Evolutionary conservation across 2,113 vertebrate species (phyloP).

Genomic region (Rousettus leschenaultii): DNA sequence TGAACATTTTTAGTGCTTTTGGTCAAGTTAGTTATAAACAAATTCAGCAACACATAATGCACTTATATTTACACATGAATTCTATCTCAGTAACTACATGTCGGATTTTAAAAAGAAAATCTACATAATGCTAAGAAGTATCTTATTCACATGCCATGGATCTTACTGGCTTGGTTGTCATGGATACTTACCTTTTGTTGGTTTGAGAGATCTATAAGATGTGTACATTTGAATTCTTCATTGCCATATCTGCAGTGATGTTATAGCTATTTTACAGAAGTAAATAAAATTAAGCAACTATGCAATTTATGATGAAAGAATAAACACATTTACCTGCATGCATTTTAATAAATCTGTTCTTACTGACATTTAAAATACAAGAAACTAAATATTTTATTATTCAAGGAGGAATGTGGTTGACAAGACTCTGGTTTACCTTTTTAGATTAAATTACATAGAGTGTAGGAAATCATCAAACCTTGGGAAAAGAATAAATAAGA

Average conservation of each 20-base stretch:
- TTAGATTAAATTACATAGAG: neutral
- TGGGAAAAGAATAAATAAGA: neutral
- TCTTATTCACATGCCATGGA: conserved; percentile 67
- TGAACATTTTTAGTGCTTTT: neutral
- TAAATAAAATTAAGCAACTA: conserved; percentile 80
- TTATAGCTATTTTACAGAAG: conserved; percentile 69
- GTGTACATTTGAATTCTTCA: conserved; percentile 68
- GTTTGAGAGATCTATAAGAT: conserved; percentile 67
- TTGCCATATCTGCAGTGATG: conserved; percentile 40
- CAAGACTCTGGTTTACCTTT: neutral
- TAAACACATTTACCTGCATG: conserved; percentile 55
- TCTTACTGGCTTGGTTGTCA: conserved; percentile 78
- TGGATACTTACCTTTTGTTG: conserved; percentile 83
- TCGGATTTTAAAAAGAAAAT: neutral
- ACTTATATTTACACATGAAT: conserved; percentile 2
- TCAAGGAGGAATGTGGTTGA: neutral
- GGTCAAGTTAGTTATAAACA: neutral
- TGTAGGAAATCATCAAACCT: neutral
- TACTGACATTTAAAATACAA: conserved; percentile 48
- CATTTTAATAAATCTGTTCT: conserved; percentile 67
- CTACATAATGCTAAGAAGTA: conserved; percentile 65
- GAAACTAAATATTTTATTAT: neutral
- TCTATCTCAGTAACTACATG: conserved; percentile 21
- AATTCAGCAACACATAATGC: neutral
- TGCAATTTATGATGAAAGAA: conserved; percentile 71